phyloP scores from a whole-genome alignment of 2,888 invertebrate genomes.

The Carabus problematicus region DNA sequence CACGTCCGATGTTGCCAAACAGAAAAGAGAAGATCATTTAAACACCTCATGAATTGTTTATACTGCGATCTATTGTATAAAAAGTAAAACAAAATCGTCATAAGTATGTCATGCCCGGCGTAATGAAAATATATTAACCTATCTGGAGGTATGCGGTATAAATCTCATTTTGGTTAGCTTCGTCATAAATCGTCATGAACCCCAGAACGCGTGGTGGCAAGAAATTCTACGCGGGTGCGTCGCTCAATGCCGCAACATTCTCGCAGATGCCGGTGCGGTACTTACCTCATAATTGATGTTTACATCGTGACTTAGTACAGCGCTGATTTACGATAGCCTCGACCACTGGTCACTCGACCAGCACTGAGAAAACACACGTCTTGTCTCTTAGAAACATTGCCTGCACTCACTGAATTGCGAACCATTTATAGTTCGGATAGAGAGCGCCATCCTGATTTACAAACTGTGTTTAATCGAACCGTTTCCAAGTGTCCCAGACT shows the following conservation, averaged over 20 bases:
- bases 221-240: not conserved
- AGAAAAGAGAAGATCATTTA: no score
- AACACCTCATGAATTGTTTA: not conserved
- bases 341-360: not conserved
- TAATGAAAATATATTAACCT: conserved; percentile 17
- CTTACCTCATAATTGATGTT: conserved; percentile 23
- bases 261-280: conserved; percentile 3
- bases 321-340: conserved; percentile 14
- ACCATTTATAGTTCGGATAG: no score
- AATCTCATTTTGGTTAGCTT: conserved; percentile 22
- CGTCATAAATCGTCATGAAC: conserved; percentile 22
- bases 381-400: not conserved
- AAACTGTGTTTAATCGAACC: no score
- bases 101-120: not conserved
- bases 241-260: not conserved
- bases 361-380: not conserved
- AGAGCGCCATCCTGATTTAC: no score
- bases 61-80: not conserved
- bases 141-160: not conserved
- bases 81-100: not conserved
- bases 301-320: conserved; percentile 25
- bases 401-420: no score
- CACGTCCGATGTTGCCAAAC: not conserved
- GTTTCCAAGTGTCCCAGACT: no score
- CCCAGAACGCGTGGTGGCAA: not conserved